A percentile compares a stretch with the other conserved stretches of the same genome.
Evolutionary conservation across 2,113 vertebrate species (phyloP).

Genomic region (Macquaria ambigua): DNA sequence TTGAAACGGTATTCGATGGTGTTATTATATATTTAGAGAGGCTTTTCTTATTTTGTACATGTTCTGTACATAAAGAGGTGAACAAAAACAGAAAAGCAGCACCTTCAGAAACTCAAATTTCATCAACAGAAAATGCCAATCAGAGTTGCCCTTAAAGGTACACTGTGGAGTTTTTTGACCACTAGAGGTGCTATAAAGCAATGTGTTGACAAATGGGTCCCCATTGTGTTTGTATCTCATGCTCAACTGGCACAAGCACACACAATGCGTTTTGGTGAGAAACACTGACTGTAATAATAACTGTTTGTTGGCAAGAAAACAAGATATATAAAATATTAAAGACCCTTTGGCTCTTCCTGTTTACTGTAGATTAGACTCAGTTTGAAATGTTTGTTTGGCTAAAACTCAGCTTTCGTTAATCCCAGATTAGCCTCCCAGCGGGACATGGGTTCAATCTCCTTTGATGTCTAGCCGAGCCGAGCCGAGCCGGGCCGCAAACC

Average conservation of each 20-base stretch:
- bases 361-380: not conserved
- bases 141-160: not conserved
- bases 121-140: not conserved
- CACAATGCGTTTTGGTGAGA: not conserved
- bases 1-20: not conserved
- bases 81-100: too few relatives aligned
- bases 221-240: not conserved
- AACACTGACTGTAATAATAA: not conserved
- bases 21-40: too few relatives aligned
- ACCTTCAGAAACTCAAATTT: too few relatives aligned
- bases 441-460: conserved; percentile 4
- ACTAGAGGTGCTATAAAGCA: not conserved
- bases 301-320: not conserved
- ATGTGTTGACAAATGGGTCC: not conserved
- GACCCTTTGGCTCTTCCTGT: not conserved
- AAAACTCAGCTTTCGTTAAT: conserved; percentile 8
- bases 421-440: conserved; percentile 58
- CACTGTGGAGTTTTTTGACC: not conserved
- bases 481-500: not conserved
- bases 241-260: too few relatives aligned
- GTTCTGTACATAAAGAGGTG: not conserved
- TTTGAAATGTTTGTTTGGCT: not conserved
- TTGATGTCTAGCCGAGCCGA: conserved; percentile 15
- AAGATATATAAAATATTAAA: not conserved
- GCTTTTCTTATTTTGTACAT: not conserved